Evolutionary conservation across 2,113 vertebrate genomes (phyloP).

Genomic region (Thomomys bottae): DNA sequence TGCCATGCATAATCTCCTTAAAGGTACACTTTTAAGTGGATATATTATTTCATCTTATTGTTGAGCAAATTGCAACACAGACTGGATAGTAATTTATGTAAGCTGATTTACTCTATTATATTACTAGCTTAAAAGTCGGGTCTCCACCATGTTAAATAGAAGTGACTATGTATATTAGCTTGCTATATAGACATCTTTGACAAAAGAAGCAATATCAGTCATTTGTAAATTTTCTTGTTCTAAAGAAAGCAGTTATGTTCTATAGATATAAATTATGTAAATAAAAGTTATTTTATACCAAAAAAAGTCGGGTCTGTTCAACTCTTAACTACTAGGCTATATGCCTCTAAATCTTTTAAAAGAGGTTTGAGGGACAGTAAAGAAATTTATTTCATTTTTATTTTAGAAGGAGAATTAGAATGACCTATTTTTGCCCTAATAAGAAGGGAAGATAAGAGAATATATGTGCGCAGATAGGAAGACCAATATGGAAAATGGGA

Average conservation of each 20-base stretch:
- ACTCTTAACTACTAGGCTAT: background rate
- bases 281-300: too few species aligned
- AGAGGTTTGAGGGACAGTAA: background rate
- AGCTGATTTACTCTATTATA: background rate
- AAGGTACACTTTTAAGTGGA: background rate
- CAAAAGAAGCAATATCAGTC: too few species aligned
- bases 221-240: too few species aligned
- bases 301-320: background rate
- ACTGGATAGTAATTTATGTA: background rate
- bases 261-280: too few species aligned
- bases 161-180: too few species aligned
- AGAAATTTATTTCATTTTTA: conserved; percentile 8
- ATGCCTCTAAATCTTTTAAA: background rate
- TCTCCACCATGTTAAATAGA: too few species aligned
- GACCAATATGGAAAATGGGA: background rate
- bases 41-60: background rate
- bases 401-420: background rate
- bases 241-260: too few species aligned
- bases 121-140: background rate
- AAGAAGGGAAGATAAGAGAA: background rate
- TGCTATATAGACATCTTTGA: too few species aligned
- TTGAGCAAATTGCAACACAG: background rate
- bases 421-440: background rate
- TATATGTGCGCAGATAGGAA: background rate
- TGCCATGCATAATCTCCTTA: background rate